phyloP scores from a whole-genome alignment of 2,888 invertebrate genomes.

The Aleiodes testaceus region DNA sequence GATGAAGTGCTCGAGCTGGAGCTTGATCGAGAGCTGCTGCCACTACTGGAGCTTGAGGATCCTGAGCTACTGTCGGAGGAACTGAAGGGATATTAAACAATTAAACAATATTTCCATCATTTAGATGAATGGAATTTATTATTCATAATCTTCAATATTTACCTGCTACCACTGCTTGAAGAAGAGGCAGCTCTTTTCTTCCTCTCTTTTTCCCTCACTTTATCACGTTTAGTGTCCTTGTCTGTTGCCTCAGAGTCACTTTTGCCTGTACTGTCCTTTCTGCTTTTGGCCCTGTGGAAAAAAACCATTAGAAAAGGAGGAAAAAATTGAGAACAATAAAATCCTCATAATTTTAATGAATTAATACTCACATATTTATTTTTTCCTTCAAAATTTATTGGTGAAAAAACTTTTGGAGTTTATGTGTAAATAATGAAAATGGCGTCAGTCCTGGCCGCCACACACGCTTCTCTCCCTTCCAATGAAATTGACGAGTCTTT shows the following conservation, averaged over 20 bases:
- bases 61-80: slow-evolving; percentile 87
- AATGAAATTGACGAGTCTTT: too few species aligned
- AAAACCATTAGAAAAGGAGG: neutral
- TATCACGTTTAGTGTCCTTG: slow-evolving; percentile 83
- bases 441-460: neutral
- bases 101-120: neutral
- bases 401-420: neutral
- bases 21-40: slow-evolving; percentile 78
- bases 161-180: slow-evolving; percentile 87
- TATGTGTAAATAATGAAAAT: slow-evolving; percentile 5
- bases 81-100: slow-evolving; percentile 68
- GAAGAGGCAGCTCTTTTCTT: slow-evolving; percentile 86
- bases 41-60: slow-evolving; percentile 74
- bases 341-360: neutral
- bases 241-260: slow-evolving; percentile 79
- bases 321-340: neutral
- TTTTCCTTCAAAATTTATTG: neutral
- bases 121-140: too few species aligned
- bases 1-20: slow-evolving; percentile 86
- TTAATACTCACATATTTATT: neutral
- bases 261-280: slow-evolving; percentile 75
- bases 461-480: neutral
- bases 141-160: slow-evolving; percentile 64
- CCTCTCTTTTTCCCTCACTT: slow-evolving; percentile 76
- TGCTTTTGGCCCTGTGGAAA: slow-evolving; percentile 81